Evolutionary conservation across 2,797 vertebrate genomes (phyloP).

Genomic region (Scarus forsteni): DNA sequence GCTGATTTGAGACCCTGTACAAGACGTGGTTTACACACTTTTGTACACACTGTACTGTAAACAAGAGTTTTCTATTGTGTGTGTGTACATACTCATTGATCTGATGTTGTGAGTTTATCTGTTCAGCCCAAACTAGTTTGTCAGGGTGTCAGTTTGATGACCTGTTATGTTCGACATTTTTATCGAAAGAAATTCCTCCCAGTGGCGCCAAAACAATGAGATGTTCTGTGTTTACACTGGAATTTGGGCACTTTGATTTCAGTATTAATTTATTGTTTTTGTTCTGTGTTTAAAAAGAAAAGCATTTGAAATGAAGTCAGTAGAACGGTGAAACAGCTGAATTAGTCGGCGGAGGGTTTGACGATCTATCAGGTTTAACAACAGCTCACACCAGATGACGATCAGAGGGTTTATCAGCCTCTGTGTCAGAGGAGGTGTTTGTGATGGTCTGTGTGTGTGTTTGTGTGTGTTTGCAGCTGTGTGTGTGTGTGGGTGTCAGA

Average conservation of each 20-base stretch:
- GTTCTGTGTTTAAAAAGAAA: conserved; percentile 21
- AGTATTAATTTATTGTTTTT: conserved; percentile 63
- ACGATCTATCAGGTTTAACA: conserved; percentile 52
- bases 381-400: conserved; percentile 25
- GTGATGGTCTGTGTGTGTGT: conserved; percentile 12
- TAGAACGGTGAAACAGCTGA: conserved; percentile 25
- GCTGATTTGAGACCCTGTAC: conserved; percentile 73
- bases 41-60: conserved; percentile 77
- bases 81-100: conserved; percentile 51
- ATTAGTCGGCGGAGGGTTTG: conserved; percentile 41
- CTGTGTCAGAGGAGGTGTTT: conserved; percentile 51
- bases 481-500: conserved; percentile 45
- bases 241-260: conserved; percentile 52
- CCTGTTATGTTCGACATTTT: conserved; percentile 11
- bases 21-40: conserved; percentile 62
- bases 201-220: conserved; percentile 25
- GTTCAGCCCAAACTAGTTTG: conserved; percentile 12
- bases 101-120: conserved; percentile 23
- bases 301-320: conserved; percentile 25
- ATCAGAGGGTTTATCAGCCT: conserved; percentile 42
- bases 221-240: conserved; percentile 65
- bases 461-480: conserved; percentile 6
- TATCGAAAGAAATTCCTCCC: conserved; percentile 24
- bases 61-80: conserved; percentile 60
- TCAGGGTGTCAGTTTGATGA: conserved; percentile 33